A percentile compares a stretch with the other conserved stretches of the same genome.
phyloP scores from a whole-genome alignment of 1,140 invertebrate species.

The Drosophila guanche region DNA sequence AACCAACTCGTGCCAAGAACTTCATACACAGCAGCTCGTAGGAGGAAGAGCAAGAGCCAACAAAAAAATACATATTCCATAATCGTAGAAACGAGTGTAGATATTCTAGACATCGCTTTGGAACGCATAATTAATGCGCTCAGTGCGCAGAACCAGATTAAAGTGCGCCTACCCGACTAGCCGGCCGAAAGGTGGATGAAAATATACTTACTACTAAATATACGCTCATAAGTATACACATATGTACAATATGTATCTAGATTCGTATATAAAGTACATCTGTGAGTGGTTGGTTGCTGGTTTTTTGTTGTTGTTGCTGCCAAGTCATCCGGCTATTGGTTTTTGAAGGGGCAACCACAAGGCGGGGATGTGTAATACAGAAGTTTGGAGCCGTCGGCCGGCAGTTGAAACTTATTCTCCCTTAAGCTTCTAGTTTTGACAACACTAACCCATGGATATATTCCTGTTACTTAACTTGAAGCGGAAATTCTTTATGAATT shows the following conservation, averaged over 20 bases:
- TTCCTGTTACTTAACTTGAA: too few relatives aligned
- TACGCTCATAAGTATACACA: constrained; percentile 5
- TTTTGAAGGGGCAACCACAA: constrained; percentile 4
- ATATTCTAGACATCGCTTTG: constrained; percentile 58
- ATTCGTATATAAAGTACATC: constrained; percentile 11
- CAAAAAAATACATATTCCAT: constrained; percentile 23
- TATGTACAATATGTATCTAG: neutral
- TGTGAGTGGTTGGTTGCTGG: constrained; percentile 10
- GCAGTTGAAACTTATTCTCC: constrained; percentile 38
- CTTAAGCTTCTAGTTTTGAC: neutral
- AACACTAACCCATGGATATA: too few relatives aligned
- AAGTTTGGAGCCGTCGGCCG: constrained; percentile 32
- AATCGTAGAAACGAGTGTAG: neutral
- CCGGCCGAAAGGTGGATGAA: neutral
- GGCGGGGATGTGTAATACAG: neutral
- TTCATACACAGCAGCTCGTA: constrained; percentile 31
- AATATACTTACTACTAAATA: constrained; percentile 3
- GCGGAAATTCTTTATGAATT: too few relatives aligned
- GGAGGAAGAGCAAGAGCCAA: constrained; percentile 23
- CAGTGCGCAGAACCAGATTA: constrained; percentile 80
- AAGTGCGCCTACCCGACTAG: constrained; percentile 38
- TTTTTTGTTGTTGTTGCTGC: neutral
- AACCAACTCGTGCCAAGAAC: constrained; percentile 79
- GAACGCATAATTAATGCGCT: constrained; percentile 82
- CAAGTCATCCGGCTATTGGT: constrained; percentile 34